Base-by-base conservation (phyloP, 2,888 invertebrate genomes). In the Cheilosia vernalis region DNA sequence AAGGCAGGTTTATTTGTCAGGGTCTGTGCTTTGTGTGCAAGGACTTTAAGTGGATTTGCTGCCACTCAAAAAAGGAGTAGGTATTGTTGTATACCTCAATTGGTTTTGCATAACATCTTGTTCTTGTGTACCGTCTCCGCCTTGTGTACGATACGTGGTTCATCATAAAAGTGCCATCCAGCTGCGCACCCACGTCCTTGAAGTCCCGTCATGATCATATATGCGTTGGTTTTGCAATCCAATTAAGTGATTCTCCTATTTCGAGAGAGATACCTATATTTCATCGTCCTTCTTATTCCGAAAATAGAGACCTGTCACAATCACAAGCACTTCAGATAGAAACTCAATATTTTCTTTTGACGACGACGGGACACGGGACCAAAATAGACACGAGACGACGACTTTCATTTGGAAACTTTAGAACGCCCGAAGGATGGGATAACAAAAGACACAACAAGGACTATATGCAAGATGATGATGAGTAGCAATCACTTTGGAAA, bases 111-210 rank as follows among this genome's bases (percentile, higher is more conserved):
- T 64, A 56, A 64, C 47, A 73, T 37, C 44, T 44, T 19, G 10
- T 61, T 13, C 21, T 15, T 13, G 33, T 47, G 10, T 37, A 27
- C 6, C 27, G 27, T 27, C 15, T 44, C 33, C 17, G 55, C 13
- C 44, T 61, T 13, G 19, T 47, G 30, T 40, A 51, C 37, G 55
- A 53, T 30, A 56, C 53, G 40, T 40, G 40, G n/a, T 19, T 37
- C 60, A 19, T 58, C n/a, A 72, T 61, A 49, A 49, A 56, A 51
- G 24, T 51, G 58, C 51, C 33, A 63, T 66, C 64, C 80, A 67
- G 60, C 73, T 80, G 80, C 40, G 61, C 53, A 61, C 63, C 63
- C 63, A 78, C 61, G 73, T 73, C 73, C 67, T 80, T 73, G 49
- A 61, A 72, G 55, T 60, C 42, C 40, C 72, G 27, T 79, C 66